phyloP scores from a whole-genome alignment of 1,140 invertebrate species.

The Eumaeus atala region DNA sequence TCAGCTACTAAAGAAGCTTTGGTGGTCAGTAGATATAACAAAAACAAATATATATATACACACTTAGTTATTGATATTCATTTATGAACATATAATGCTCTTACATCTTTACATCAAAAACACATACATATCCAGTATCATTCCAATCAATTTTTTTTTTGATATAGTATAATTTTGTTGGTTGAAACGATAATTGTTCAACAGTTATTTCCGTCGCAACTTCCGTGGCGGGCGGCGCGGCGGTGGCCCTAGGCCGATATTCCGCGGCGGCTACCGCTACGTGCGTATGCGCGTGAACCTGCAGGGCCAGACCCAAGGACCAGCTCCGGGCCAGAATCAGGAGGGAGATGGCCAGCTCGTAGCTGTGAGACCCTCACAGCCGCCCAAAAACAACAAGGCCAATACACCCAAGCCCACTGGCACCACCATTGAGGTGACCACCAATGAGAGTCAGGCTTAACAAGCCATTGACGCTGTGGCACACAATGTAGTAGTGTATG shows the following conservation, averaged over 20 bases:
- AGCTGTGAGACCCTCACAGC: slow-evolving; percentile 36
- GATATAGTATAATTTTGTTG: no score
- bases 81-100: no score
- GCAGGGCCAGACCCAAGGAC: slow-evolving; percentile 26
- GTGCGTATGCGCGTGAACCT: slow-evolving; percentile 51
- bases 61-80: no score
- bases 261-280: slow-evolving; percentile 54
- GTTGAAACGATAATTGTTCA: slow-evolving; percentile 9
- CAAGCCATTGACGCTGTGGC: slow-evolving; percentile 35
- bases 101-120: no score
- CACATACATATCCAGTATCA: no score
- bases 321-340: slow-evolving; percentile 27
- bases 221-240: slow-evolving; percentile 64
- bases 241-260: slow-evolving; percentile 53
- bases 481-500: slow-evolving; percentile 50
- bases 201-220: slow-evolving; percentile 62
- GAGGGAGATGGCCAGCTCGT: slow-evolving; percentile 34
- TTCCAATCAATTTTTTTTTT: no score
- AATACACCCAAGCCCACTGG: slow-evolving; percentile 43
- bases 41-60: no score
- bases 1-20: no score
- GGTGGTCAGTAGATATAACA: no score
- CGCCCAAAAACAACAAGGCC: slow-evolving; percentile 45
- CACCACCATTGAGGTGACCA: slow-evolving; percentile 59
- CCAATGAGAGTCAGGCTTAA: slow-evolving; percentile 71